Evolutionary conservation across 2,888 invertebrate genomes (phyloP), one percentile per base, ranked within the genome.

Genomic region (Rhagonycha fulva): DNA sequence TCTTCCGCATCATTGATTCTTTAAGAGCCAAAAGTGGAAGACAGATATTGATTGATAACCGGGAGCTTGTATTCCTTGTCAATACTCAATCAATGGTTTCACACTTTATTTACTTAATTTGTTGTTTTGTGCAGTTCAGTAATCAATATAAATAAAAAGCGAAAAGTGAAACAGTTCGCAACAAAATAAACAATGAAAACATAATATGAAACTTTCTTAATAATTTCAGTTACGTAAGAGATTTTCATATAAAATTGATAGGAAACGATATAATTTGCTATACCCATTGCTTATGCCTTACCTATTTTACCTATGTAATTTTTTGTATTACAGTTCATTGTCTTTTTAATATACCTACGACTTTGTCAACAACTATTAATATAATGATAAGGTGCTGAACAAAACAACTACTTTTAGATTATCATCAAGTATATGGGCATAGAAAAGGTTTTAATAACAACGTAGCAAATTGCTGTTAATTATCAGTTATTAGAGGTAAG

Each of bases 1-100:
- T 81, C 84, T 85, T 84, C 84, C 85, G 82, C 81, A 79, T 83
- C 85, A 85, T 85, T 85, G 85, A 84, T 82, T 82, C 70, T 80
- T 82, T 81, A 81, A 83, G 84, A 80, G 81, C 81, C 76, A 74
- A 71, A 78, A 78, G 79, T 80, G 80, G 81, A 66, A 66, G 63
- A 80, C 81, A 80, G 81, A 81, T 81, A 81, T 83, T 83, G 82
- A 83, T 83, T 81, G 82, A 83, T 82, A 82, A 78, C 75, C 74
- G 78, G 74, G 72, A 76, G 73, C 75, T 78, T 73, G 79, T 77
- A 76, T 78, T 78, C 78, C 70, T 79, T 82, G 82, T 82, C 82
- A 82, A 83, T 82, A 82, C 77, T 81, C 78, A 80, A 79, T 79
- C 80, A 76, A 77, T 79, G 78, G 76, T 80, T 82, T 76, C 70